Base-by-base conservation (phyloP, 2,888 invertebrate species). In the Rhagonycha fulva region DNA sequence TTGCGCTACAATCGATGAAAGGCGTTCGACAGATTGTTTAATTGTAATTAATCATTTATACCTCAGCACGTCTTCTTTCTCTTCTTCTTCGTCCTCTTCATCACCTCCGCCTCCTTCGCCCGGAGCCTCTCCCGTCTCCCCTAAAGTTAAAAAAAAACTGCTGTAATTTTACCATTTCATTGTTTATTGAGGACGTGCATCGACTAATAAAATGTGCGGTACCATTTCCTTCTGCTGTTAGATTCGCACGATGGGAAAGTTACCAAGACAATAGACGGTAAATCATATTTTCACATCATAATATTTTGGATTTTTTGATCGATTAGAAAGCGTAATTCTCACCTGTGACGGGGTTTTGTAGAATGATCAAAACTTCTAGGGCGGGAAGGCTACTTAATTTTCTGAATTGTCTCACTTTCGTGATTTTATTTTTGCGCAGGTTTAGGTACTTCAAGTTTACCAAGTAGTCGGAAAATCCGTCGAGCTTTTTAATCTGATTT, bases 401-500 rank as follows among this genome's bases (percentile, higher is more conserved):
- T 79, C 89, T 88, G 9, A 92, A 84, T 84, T 92, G 91, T 69
- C 85, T 88, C 73, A 91, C 81, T 60, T 89, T 89, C 3, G 82
- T 81, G 19, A 92, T 89, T 78, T 88, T 89, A 78, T 92, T 92
- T 77, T 88, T 88, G 1, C 92, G 85, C 28, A 92, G 80, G 84
- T 92, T 92, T 0, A 92, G 66, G 76, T 92, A 92, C 32, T 84
- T 85, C 14, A 92, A 84, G 76, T 89, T 90, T 5, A 75, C 85
- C 60, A 89, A 82, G 0, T 78, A 81, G 11, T 84, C 82, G 10
- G 87, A 83, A 78, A 92, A 92, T 0, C 92, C 92, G 30, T 90
- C 86, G 11, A 92, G 83, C 62, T 87, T 85, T 68, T 86, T 88
- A 75, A 92, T 88, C 11, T 89, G 90, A 86, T 96, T 96, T 66